Evolutionary conservation across 2,888 invertebrate genomes (phyloP), one percentile per base, ranked within the genome.

Genomic region (Caenorhabditis japonica): DNA sequence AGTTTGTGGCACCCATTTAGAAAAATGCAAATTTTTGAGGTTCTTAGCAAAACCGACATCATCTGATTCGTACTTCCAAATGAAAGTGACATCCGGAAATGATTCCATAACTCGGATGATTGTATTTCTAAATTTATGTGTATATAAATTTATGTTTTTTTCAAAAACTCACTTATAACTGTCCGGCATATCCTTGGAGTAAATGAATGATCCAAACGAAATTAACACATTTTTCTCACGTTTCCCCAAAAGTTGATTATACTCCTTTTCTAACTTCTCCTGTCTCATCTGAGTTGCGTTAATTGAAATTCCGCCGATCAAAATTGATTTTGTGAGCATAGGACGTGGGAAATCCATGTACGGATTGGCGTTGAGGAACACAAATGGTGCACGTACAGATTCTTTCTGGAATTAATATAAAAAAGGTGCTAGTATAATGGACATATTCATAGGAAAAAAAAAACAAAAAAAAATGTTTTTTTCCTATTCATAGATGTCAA

Each of bases 231-330:
- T 64, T 12, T 59, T 17, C 30, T 30, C 10, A 7, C 52, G 21
- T 13, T 53, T 21, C 3, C 12, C 33, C 36, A 72, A 23, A 15
- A 72, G 43, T 13, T 38, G 1, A 19, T 59, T 33, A 13, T 41
- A 64, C 8, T 52, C 19, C 25, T 52, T 19, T 0, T 25, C 19
- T 1, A 72, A n/a, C 47, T 59, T 59, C 30, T 72, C 59, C 17
- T 25, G n/a, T 21, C 53, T 58, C 43, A 72, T 30, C 1, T 44
- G 46, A 15, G 53, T 62, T 5, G n/a, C 38, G 47, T 62, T 62
- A 8, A 70, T 53, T 2, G 71, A 62, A 13, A 72, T 72, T 59
- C 72, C 72, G 7, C 72, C 72, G 21, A 72, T 72, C 19, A 38
- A 17, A 41, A 72, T 49, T 2, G 72, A 33, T 43, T 72, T 72